Evolutionary conservation across 2,888 invertebrate species (phyloP), one percentile per base, ranked within the genome.

Genomic region (Plutella xylostella): DNA sequence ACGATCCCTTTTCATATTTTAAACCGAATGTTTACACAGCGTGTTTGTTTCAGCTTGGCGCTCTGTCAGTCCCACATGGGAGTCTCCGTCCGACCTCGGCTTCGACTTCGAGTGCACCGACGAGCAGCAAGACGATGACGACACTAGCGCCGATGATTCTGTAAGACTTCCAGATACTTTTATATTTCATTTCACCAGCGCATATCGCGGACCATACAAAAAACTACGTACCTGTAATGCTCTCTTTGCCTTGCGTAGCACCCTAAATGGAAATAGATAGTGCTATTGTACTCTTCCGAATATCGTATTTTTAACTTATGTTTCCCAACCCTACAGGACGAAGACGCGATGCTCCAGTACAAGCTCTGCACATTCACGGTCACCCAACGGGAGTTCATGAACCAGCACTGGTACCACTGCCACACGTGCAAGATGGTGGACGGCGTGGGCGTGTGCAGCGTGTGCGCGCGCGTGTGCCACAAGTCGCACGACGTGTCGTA

Each of bases 371-470:
- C 98, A 0, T 98, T 96, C 78, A 97, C 97, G 5, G 90, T 97
- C 45, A 98, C 98, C 0, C 96, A 97, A 68, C 96, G 96, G 63
- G 98, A 98, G 73, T 98, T 97, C 69, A 97, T 97, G 94, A 97
- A 96, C 77, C 98, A 94, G 65, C 96, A 96, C 68, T 95, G 97
- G 97, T 99, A 98, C 80, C 98, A 99, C 76, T 99, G 98, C 68
- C 98, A 98, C 78, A 97, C 98, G 0, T 98, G 98, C 75, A 93
- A 93, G 70, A 98, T 99, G 98, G 91, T 97, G 47, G 98, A 98
- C 69, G 95, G 97, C 6, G 97, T 97, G 1, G 99, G 99, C 0
- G 98, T 98, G 21, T 99, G 99, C 71, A 95, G 97, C 0, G 93
- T 98, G 14, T 99, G 99, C 79, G 98, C 98, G 0, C 88, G 96